Base-by-base conservation (phyloP, 2,888 invertebrate genomes). In the Drosophila paucipuncta region DNA sequence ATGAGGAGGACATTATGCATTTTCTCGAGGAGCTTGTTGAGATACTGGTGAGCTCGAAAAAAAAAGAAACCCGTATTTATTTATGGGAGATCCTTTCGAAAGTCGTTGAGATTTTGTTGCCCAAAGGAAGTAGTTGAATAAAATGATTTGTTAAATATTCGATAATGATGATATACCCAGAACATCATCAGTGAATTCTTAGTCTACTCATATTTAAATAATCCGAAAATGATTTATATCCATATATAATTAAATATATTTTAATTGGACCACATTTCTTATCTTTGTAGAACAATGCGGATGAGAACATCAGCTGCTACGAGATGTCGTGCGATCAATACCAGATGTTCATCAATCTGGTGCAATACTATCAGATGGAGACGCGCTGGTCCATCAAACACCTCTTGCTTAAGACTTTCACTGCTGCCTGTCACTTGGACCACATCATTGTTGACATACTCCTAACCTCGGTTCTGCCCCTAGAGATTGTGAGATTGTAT, bases 331-430 rank as follows among this genome's bases (percentile, higher is more conserved):
- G 96, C 84, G 97, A 98, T 92, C 96, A 97, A 72, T 98, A 97
- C 92, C 96, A 96, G 71, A 97, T 96, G 83, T 96, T 98, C 28
- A 95, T 96, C 50, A 96, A 97, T 66, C 94, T 99, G 68, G 97
- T 98, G 65, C 97, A 97, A 91, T 99, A 98, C 94, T 99, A 98
- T 93, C 99, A 99, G 94, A 98, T 98, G 98, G 99, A 98, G 93
- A 96, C 97, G 1, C 94, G 97, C 76, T 97, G 97, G 97, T 96
- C 96, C 0, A 96, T 98, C 71, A 95, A 98, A 76, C 96, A 97
- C 90, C 94, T 97, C 13, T 94, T 98, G 50, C 94, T 98, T 67
- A 95, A 98, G 94, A 96, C 97, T 10, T 98, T 98, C 92, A 97
- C 97, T 28, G 96, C 97, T 37, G 96, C 98, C 95, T 98, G 98